Evolutionary conservation across 2,888 invertebrate genomes (phyloP), one percentile per base, ranked within the genome.

Genomic region (Pocota personata): DNA sequence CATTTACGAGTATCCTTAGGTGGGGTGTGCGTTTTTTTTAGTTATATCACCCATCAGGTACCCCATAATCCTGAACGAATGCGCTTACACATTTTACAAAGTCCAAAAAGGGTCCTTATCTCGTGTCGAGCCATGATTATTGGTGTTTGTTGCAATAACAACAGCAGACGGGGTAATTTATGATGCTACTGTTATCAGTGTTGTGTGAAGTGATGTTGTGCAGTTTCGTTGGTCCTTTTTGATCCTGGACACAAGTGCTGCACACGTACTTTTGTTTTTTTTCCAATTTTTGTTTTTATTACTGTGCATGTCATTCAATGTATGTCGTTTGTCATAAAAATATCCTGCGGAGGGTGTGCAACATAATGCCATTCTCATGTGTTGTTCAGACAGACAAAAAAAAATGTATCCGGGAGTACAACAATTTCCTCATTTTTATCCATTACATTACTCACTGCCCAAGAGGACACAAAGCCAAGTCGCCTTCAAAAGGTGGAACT

Each of bases 151-250:
- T 86, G 86, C 80, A 80, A 76, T 76, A 80, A 75, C 71, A 73
- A 43, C 75, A 67, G 67, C 67, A 72, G 79, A 16, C 72, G 60
- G 72, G 43, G 77, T 86, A 67, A 86, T 86, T 86, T 86, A 86
- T 86, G 86, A 55, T 58, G 66, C 78, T 67, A 24, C 86, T 86
- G 82, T 86, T 86, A 86, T 86, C 86, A 82, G 82, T 80, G 78
- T 50, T 52, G 52, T 76, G 69, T 76, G 71, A 82, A 82, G 80
- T 67, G 60, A 73, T 79, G 75, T 75, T 75, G 30, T 72, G 50
- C 32, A 37, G 37, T 67, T 48, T 62, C 30, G 35, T 76, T 52
- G 16, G 27, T 72, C 35, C 64, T 48, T 43, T 66, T 79, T 76
- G 37, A 67, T 76, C 66, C 71, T 58, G 71, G 48, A 79, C 86